Base-by-base conservation (phyloP, 2,888 invertebrate genomes). In the Anagyrus pseudococci region DNA sequence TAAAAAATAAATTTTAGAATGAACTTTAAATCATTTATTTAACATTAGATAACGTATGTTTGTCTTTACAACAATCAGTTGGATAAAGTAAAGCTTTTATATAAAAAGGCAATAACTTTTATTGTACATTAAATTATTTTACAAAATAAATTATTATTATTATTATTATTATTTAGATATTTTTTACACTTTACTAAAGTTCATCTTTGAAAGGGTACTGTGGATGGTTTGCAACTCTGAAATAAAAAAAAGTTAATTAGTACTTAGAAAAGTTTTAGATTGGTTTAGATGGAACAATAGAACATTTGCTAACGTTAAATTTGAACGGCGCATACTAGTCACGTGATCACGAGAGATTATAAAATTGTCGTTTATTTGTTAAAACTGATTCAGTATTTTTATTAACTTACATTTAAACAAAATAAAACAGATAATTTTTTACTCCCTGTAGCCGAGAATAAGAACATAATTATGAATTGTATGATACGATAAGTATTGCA, bases 161-260 rank as follows among this genome's bases (percentile, higher is more conserved):
- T 17, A 8, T 17, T 20, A 17, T 7, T 43, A 2, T 17, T 4
- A 19, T 7, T 10, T 7, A 19, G 7, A 20, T 43, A n/a, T 43
- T 43, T 10, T 43, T n/a, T 17, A n/a, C 20, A 17, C 8, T 19
- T 20, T 17, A 43, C 1, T 17, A n/a, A n/a, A 19, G 8, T 20
- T 43, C 17, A 43, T 19, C 43, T 17, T 43, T 43, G 72, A 90
- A 90, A 6, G 90, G 90, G 80, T 90, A 90, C 67, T 88, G 84
- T 0, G 89, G 89, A 80, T 90, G 90, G 37, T 85, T 85, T 70
- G 88, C 86, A 2, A 89, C 86, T 13, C 89, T 81, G 69, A 67
- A 79, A 76, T 40, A 60, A 13, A 55, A 44, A 57, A 50, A 22
- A 23, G 37, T 26, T 25, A 1, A 44, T 55, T 1, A 46, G 41